Evolutionary conservation across 2,888 invertebrate genomes (phyloP).

Genomic region (Cybosia mesomella): DNA sequence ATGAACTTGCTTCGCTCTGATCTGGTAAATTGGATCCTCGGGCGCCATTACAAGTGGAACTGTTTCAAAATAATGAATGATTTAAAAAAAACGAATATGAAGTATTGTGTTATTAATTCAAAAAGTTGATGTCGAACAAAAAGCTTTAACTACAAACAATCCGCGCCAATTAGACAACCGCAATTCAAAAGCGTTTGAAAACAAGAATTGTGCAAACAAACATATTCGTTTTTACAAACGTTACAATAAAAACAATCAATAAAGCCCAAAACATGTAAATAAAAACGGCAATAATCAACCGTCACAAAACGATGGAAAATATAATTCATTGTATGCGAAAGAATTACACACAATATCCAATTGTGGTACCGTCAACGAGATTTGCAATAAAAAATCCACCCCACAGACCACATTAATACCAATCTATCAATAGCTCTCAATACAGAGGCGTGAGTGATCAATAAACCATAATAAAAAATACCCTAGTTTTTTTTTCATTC

Average conservation of each 20-base stretch:
- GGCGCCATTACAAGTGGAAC: conserved; percentile 47
- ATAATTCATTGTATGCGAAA: conserved; percentile 67
- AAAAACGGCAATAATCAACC: conserved; percentile 72
- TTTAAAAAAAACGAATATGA: conserved; percentile 21
- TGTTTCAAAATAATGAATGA: conserved; percentile 28
- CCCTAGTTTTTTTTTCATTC: conserved; percentile 62
- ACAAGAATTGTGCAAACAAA: conserved; percentile 33
- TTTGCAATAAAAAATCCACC: conserved; percentile 77
- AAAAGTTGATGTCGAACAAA: conserved; percentile 23
- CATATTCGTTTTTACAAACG: conserved; percentile 45
- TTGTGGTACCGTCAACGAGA: conserved; percentile 80
- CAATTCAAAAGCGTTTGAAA: conserved; percentile 44
- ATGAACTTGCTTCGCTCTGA: conserved; percentile 71
- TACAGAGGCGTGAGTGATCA: conserved; percentile 82
- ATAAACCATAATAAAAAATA: conserved; percentile 77
- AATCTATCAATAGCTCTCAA: conserved; percentile 84
- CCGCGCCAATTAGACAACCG: conserved; percentile 43
- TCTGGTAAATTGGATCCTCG: conserved; percentile 62
- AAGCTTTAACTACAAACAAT: conserved; percentile 24
- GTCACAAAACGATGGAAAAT: conserved; percentile 64
- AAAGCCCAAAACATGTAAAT: conserved; percentile 60
- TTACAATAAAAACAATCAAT: conserved; percentile 54
- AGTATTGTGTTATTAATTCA: conserved; percentile 21
- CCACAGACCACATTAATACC: conserved; percentile 80
- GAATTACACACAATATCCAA: conserved; percentile 81